phyloP scores from a whole-genome alignment of 1,140 invertebrate genomes.

The Heliconius nattereri region DNA sequence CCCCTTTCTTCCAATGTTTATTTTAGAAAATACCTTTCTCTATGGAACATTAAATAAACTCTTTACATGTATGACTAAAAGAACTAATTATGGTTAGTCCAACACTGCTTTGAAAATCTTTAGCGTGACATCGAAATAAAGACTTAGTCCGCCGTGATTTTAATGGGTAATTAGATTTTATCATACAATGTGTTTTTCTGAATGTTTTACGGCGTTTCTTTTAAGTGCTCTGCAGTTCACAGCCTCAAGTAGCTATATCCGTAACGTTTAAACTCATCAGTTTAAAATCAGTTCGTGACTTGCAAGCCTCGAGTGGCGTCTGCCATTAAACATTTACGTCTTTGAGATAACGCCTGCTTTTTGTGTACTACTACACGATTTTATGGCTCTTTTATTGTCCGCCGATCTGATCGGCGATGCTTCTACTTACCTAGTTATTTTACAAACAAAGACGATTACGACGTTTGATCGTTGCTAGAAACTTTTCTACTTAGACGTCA shows the following conservation, averaged over 20 bases:
- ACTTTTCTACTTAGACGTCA: conserved; percentile 47
- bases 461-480: conserved; percentile 55
- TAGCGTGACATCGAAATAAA: conserved; percentile 9
- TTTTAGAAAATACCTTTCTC: conserved; percentile 28
- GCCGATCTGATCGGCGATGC: conserved; percentile 59
- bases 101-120: not conserved
- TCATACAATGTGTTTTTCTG: conserved; percentile 36
- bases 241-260: conserved; percentile 69
- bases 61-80: not conserved
- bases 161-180: conserved; percentile 37
- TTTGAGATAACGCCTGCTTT: conserved; percentile 72
- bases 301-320: conserved; percentile 56
- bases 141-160: conserved; percentile 29
- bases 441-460: conserved; percentile 63
- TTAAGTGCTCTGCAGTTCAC: conserved; percentile 64
- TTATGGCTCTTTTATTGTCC: conserved; percentile 73
- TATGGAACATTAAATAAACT: conserved; percentile 21
- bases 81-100: too few relatives aligned
- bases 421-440: conserved; percentile 61
- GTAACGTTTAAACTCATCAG: conserved; percentile 70
- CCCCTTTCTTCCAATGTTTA: conserved; percentile 30
- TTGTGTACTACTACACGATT: conserved; percentile 65
- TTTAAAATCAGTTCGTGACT: conserved; percentile 74
- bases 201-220: conserved; percentile 51
- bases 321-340: conserved; percentile 75